These are phyloP conservation scores for Chirona hameri DNA, from an alignment of 2,888 invertebrate genomes.

Conservation along the genomic window DNA sequence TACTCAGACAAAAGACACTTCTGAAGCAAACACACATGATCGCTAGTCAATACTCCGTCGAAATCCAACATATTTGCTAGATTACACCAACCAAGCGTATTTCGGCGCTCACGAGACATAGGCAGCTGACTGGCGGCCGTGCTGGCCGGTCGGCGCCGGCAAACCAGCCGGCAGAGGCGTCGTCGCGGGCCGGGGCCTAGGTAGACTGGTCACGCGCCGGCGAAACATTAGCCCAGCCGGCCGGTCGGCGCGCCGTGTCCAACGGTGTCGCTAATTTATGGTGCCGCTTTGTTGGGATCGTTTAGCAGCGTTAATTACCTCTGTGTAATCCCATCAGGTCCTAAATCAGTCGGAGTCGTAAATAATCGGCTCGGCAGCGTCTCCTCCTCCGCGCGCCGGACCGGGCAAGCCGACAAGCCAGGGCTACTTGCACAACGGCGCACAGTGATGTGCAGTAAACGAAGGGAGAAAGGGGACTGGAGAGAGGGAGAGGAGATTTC, in stretches of 20 bases:
- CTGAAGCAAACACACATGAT: too few species aligned
- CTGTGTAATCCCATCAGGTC: slow-evolving; percentile 12
- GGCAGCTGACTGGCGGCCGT: not conserved
- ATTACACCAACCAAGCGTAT: too few species aligned
- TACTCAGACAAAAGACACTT: too few species aligned
- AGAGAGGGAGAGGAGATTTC: too few species aligned
- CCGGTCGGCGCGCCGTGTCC: not conserved
- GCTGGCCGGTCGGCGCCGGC: too few species aligned
- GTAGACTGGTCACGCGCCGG: not conserved
- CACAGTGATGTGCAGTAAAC: not conserved
- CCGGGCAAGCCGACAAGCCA: too few species aligned
- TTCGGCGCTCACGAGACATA: not conserved
- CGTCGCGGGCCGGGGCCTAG: not conserved
- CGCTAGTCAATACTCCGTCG: too few species aligned
- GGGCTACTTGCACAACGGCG: not conserved
- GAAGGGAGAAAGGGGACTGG: too few species aligned
- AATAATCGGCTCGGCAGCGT: not conserved
- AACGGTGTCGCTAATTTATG: not conserved
- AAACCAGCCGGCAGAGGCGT: not conserved
- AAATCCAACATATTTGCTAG: too few species aligned
- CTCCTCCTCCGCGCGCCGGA: not conserved
- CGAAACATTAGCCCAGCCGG: not conserved
- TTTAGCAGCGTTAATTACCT: slow-evolving; percentile 28
- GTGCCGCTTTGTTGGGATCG: slow-evolving; percentile 6
- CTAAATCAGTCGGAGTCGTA: slow-evolving; percentile 1